Conservation (phyloP, 2,113 vertebrate genomes). For the Apteryx mantelli region DNA sequence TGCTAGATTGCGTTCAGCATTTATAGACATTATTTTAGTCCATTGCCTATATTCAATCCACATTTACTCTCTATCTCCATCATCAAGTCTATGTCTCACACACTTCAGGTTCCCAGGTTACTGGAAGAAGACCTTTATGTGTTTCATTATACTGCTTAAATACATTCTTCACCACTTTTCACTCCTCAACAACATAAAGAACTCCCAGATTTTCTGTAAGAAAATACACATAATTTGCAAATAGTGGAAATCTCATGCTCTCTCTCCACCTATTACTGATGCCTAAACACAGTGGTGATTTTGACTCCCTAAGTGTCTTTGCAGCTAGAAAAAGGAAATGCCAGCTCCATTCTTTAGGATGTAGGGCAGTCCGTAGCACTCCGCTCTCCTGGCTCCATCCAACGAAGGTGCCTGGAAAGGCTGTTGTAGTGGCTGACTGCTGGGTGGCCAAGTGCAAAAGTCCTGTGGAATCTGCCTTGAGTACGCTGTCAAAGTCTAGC, state of each 20-base stretch:
- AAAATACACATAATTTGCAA: not conserved
- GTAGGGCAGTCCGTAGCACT: not conserved
- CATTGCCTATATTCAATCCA: not conserved
- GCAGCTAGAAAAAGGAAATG: not conserved
- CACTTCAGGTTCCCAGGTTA: not conserved
- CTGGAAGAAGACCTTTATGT: slow-evolving; percentile 16
- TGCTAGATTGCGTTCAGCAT: not conserved
- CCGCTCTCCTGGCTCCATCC: not conserved
- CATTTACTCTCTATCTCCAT: not conserved
- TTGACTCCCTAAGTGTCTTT: not conserved
- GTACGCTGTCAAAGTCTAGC: accelerated
- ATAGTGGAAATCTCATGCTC: not conserved
- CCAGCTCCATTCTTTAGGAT: not conserved
- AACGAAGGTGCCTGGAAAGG: not conserved
- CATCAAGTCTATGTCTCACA: not conserved
- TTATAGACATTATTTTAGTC: slow-evolving; percentile 6
- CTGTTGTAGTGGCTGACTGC: not conserved
- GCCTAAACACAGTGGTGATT: not conserved
- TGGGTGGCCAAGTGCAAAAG: accelerated
- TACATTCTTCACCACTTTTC: not conserved
- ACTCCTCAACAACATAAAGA: not conserved
- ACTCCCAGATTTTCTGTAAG: not conserved
- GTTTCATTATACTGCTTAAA: slow-evolving; percentile 42
- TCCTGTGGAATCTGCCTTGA: not conserved
- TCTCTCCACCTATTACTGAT: not conserved